Conservation (phyloP, 2,888 invertebrate species). For the Clitarchus hookeri region DNA sequence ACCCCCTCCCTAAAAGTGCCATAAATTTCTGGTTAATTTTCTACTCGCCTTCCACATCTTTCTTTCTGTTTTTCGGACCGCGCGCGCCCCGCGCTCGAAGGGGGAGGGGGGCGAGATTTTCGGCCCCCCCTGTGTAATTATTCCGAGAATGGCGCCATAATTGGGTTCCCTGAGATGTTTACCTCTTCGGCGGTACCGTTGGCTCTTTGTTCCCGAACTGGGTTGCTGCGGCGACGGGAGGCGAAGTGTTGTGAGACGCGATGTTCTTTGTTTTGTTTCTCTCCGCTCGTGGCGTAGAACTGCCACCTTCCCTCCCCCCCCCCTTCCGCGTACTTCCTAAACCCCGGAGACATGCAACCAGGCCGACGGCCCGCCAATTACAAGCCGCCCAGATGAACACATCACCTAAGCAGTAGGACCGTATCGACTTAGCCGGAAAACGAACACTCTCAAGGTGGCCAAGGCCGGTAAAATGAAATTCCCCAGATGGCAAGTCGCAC, state of each 20-base stretch:
- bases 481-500: too few relatives aligned
- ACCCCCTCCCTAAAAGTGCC: neutral
- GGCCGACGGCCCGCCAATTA: too few relatives aligned
- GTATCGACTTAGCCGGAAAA: too few relatives aligned
- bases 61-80: neutral
- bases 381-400: too few relatives aligned
- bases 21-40: conserved; percentile 14
- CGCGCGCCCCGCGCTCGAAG: too few relatives aligned
- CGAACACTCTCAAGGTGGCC: too few relatives aligned
- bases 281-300: neutral
- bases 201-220: neutral
- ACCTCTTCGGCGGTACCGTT: neutral
- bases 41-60: neutral
- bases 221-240: neutral
- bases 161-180: neutral
- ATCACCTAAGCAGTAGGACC: too few relatives aligned
- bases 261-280: neutral
- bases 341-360: too few relatives aligned
- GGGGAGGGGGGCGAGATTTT: neutral
- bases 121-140: neutral
- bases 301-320: neutral
- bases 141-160: conserved; percentile 1
- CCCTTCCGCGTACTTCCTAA: too few relatives aligned
- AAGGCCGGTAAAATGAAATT: too few relatives aligned
- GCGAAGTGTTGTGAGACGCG: neutral